A percentile compares a stretch with the other conserved stretches of the same genome.
Evolutionary conservation across 30 jellyfish, hydroid and myxozoan species (phyloP).

Genomic region (Aurelia coerulea): DNA sequence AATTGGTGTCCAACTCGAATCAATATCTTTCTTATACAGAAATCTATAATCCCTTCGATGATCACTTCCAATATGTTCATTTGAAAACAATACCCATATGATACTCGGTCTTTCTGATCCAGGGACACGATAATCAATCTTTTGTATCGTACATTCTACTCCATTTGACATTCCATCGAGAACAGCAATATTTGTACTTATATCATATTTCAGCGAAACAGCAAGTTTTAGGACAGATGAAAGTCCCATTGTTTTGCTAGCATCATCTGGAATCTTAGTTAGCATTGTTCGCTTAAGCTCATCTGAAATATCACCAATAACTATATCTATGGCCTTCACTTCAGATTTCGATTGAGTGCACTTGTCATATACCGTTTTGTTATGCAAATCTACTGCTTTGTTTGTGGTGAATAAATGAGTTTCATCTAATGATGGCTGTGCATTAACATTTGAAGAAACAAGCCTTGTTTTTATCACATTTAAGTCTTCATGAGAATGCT

Average conservation of each 20-base stretch:
- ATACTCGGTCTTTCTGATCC: slow-evolving; percentile 21
- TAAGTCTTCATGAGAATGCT: background rate
- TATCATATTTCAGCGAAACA: slow-evolving; percentile 7
- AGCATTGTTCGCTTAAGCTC: background rate
- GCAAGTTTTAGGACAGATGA: background rate
- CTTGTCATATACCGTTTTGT: background rate
- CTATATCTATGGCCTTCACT: slow-evolving; percentile 3
- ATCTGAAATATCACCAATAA: background rate
- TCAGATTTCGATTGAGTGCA: background rate
- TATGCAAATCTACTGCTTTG: slow-evolving; percentile 3
- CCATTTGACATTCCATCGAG: slow-evolving; percentile 37
- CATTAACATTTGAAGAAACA: background rate
- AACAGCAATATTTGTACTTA: slow-evolving; percentile 6
- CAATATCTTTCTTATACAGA: background rate
- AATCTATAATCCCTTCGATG: background rate
- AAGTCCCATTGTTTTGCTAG: slow-evolving; percentile 22
- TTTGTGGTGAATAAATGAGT: slow-evolving; percentile 23
- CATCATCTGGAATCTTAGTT: slow-evolving; percentile 5
- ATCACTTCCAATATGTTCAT: background rate
- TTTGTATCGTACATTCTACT: slow-evolving; percentile 31
- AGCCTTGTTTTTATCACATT: background rate
- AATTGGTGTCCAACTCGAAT: slow-evolving; percentile 32
- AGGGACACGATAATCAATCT: slow-evolving; percentile 15
- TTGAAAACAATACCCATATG: slow-evolving; percentile 20
- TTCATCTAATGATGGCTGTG: background rate